Evolutionary conservation across 1,140 invertebrate genomes (phyloP), one percentile per base, ranked within the genome.

Genomic region (Calycopis cecrops): DNA sequence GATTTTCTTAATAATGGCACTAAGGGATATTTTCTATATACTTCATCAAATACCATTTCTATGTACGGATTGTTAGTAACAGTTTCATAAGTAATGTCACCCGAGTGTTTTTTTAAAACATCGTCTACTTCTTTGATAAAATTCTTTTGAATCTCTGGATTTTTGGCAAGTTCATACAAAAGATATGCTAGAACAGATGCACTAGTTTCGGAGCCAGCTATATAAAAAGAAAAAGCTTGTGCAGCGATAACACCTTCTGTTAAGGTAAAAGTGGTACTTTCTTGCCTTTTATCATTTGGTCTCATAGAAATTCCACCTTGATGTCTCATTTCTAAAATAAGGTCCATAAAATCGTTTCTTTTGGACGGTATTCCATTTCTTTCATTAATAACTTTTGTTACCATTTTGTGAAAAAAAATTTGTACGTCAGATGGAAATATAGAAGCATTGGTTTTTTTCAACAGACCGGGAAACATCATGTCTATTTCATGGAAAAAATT

Each of bases 11-110:
- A 35, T 34, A 55, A 7, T 4, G 16, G 42, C 37, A 88, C 84
- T 0, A 90, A 83, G 1, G 91, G 88, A 66, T 91, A 90, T 55
- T 88, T 81, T 3, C 92, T 76, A 38, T 92, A 69, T 3, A 91
- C 91, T 79, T 91, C 64, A 52, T 60, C 48, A 9, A 66, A 57
- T 9, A 61, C 57, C 33, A 37, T 59, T 12, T 59, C 56, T 12
- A 88, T 62, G 53, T 88, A 90, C 8, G 53, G 69, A 49, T 90
- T 64, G 14, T 88, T 76, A 16, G 63, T 70, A 0, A 90, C 55
- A 4, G 61, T 52, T 8, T 89, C 87, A 11, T 59, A 65, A 0
- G 71, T 79, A n/a, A 88, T 12, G 53, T 81, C 49, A 4, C 76
- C 83, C 16, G 69, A 54, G 35, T 78, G 53, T 35, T 68, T 35